Evolutionary conservation across 2,888 invertebrate genomes (phyloP), one percentile per base, ranked within the genome.

Genomic region (Alviniconcha strummeri): DNA sequence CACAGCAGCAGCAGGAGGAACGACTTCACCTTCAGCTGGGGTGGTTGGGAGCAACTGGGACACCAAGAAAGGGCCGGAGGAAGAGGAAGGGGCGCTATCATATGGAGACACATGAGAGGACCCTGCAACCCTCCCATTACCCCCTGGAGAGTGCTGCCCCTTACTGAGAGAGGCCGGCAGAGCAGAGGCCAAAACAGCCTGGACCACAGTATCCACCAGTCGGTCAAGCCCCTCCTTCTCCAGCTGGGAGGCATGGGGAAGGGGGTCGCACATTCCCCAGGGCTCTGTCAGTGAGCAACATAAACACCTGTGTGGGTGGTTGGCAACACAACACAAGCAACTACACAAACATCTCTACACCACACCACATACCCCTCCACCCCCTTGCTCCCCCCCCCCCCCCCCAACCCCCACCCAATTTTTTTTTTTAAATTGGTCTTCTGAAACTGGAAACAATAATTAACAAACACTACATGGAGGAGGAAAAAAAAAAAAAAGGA

Each of bases 201-300:
- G 77, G 19, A 77, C 19, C 67, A 77, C n/a, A 55, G 69, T 56
- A 57, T 77, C 82, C 67, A 69, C 76, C 76, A 82, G 82, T 55
- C 64, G 67, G 9, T 7, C 36, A n/a, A 82, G 76, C 77, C 82
- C 82, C 69, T 76, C 56, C 13, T 82, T 77, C 67, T 67, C 11
- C 67, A 76, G 75, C 54, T 19, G 56, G 82, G 76, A 67, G 71
- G 56, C 75, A 60, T 9, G 36, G 77, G 82, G 69, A 19, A 60
- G 60, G 60, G 76, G 67, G 55, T 72, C 36, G 36, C 52, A 52
- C 57, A 57, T 15, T 54, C 54, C 56, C 77, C 56, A 5, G 15
- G 77, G 13, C 76, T 82, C 82, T 82, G 82, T 82, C 82, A 82
- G 77, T 77, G 69, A 82, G 11, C 82, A 77, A 82, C 6, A 76